Evolutionary conservation across 2,888 invertebrate genomes (phyloP).

Genomic region (Candidula unifasciata): DNA sequence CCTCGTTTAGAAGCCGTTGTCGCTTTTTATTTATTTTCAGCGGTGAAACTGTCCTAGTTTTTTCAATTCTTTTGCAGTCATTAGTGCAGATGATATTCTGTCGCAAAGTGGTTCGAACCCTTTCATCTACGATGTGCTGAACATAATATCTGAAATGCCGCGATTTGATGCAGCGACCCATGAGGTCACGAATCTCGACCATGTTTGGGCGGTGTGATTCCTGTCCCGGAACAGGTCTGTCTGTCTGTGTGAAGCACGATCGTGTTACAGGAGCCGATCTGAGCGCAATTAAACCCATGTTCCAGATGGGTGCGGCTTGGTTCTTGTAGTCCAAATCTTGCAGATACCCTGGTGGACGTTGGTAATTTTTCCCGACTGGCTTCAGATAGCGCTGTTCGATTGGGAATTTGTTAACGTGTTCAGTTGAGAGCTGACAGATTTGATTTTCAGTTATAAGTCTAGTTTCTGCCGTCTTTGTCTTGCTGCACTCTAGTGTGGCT

Average conservation of each 20-base stretch:
- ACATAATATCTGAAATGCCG: conserved; percentile 32
- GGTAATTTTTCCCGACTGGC: neutral
- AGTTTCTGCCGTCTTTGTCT: neutral
- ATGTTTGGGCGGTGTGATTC: neutral
- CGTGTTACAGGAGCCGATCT: neutral
- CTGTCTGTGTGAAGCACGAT: conserved; percentile 37
- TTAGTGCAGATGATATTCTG: neutral
- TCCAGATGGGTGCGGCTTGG: neutral
- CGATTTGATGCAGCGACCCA: conserved; percentile 37
- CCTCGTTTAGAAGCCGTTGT: neutral
- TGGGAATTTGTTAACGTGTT: no score
- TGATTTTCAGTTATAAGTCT: neutral
- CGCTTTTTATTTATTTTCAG: neutral
- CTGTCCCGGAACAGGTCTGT: neutral
- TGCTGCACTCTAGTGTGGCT: neutral
- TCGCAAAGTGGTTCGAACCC: neutral
- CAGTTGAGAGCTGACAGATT: neutral
- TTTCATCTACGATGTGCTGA: conserved; percentile 34
- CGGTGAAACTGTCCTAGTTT: neutral
- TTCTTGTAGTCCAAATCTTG: neutral
- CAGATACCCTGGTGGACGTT: neutral
- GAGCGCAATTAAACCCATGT: neutral
- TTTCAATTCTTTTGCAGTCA: neutral
- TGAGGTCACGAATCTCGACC: conserved; percentile 5
- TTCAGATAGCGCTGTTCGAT: no score